Percentiles rank a stretch among this genome's conserved stretches.
Evolutionary conservation across 2,797 vertebrate species (phyloP).

Genomic region (Chrysocyon brachyurus): DNA sequence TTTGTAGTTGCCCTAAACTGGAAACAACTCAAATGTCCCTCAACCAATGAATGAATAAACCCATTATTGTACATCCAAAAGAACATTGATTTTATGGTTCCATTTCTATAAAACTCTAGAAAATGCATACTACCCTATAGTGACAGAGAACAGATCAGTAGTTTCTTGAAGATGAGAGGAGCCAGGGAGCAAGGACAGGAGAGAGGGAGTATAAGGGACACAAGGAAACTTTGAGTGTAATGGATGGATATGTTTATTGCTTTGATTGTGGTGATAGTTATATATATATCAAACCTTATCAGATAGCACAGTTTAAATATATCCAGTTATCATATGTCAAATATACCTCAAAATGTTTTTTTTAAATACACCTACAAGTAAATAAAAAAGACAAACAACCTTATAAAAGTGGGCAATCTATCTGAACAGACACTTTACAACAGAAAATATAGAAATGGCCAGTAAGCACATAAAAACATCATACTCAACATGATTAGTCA

Average conservation of each 20-base stretch:
- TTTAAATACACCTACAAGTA: not conserved
- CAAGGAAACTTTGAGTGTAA: constrained; percentile 8
- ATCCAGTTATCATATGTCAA: constrained; percentile 12
- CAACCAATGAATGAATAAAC: not conserved
- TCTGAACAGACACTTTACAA: constrained; percentile 56
- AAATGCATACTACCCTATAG: constrained; percentile 14
- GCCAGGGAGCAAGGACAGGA: not conserved
- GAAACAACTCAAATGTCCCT: not conserved
- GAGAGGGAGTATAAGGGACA: not conserved
- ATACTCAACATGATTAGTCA: constrained; percentile 63
- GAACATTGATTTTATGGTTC: not conserved
- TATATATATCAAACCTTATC: not conserved
- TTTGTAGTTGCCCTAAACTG: not conserved
- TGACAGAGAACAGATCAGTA: not conserved
- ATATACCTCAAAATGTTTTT: not conserved
- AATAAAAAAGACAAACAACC: constrained; percentile 28
- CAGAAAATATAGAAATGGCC: constrained; percentile 22
- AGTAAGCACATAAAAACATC: constrained; percentile 62
- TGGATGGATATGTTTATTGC: not conserved
- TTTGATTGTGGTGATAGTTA: constrained; percentile 41
- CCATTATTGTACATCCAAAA: not conserved
- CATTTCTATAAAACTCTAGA: constrained; percentile 26
- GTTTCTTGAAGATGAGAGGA: not conserved
- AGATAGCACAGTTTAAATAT: constrained; percentile 24
- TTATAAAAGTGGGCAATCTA: constrained; percentile 6